Conservation (phyloP, 2,113 vertebrate genomes). For the Prochilodus magdalenae region DNA sequence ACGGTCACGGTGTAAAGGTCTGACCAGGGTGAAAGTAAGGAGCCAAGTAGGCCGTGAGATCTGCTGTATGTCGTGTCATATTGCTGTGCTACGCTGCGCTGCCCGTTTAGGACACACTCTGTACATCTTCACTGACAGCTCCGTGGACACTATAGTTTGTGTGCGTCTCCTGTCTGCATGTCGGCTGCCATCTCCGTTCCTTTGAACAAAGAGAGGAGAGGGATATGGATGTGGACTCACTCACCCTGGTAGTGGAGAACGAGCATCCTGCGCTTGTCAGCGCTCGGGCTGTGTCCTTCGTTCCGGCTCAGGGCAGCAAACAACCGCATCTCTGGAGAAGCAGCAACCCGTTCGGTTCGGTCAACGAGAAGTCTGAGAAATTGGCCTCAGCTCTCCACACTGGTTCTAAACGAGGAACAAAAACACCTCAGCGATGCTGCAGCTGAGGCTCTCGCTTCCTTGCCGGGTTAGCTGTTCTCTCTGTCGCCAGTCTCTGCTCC, state of each 20-base stretch:
- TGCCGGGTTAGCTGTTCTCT: neutral
- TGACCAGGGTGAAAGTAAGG: neutral
- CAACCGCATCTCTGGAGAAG: conserved; percentile 16
- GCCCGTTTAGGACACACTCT: neutral
- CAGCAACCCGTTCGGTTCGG: neutral
- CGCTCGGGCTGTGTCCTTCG: conserved; percentile 33
- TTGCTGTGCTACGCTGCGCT: too few relatives aligned
- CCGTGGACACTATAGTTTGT: neutral
- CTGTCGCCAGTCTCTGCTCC: neutral
- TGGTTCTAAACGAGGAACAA: neutral
- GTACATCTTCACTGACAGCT: neutral
- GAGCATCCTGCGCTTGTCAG: conserved; percentile 37
- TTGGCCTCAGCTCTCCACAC: neutral
- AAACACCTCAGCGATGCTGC: neutral
- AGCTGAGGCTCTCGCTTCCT: conserved; percentile 1
- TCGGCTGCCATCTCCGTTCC: neutral
- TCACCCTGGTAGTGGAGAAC: conserved; percentile 28
- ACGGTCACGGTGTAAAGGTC: neutral
- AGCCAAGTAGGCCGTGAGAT: neutral
- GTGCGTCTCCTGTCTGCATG: neutral
- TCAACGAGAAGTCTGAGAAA: neutral
- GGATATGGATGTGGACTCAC: neutral
- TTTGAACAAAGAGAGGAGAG: conserved; percentile 1
- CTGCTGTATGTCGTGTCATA: neutral
- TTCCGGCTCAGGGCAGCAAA: conserved; percentile 20